Percentiles rank a stretch among this genome's conserved stretches.
These are phyloP conservation scores for Sebastes variabilis DNA, from an alignment of 2,797 vertebrate species.

Conservation along the genomic window DNA sequence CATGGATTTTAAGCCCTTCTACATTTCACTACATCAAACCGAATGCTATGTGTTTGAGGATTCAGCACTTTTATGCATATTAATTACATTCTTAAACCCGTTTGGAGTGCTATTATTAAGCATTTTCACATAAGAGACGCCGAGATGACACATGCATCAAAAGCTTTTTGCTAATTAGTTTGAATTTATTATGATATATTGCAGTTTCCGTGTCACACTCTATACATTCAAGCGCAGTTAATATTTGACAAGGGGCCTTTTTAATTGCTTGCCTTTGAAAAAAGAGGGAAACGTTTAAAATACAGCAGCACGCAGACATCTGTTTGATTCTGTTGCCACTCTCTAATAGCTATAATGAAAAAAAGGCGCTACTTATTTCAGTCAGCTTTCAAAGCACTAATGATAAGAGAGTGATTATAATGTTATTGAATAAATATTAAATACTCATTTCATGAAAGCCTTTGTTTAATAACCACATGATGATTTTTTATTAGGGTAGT, in stretches of 20 bases:
- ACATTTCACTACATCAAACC: conserved; percentile 41
- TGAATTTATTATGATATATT: conserved; percentile 58
- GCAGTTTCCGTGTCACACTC: conserved; percentile 27
- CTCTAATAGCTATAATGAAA: conserved; percentile 41
- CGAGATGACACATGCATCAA: conserved; percentile 55
- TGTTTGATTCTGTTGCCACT: conserved; percentile 53
- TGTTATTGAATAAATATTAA: conserved; percentile 53
- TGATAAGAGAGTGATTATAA: conserved; percentile 51
- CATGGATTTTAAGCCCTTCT: conserved; percentile 58
- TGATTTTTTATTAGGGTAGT: conserved; percentile 43
- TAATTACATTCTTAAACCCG: conserved; percentile 58
- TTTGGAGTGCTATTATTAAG: conserved; percentile 43
- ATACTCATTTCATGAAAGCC: conserved; percentile 45
- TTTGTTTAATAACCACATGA: conserved; percentile 51
- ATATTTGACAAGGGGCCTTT: conserved; percentile 59
- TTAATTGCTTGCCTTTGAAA: conserved; percentile 61
- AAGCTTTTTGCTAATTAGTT: conserved; percentile 64
- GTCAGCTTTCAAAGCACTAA: conserved; percentile 45
- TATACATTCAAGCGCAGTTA: conserved; percentile 59
- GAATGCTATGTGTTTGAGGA: conserved; percentile 50
- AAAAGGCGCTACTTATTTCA: conserved; percentile 38
- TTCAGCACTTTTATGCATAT: conserved; percentile 60
- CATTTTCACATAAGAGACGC: conserved; percentile 42
- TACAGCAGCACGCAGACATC: conserved; percentile 30
- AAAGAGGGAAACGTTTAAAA: conserved; percentile 41